A percentile compares a stretch with the other conserved stretches of the same genome.
Evolutionary conservation across 1,140 invertebrate species (phyloP).

Genomic region (Radopholus similis): DNA sequence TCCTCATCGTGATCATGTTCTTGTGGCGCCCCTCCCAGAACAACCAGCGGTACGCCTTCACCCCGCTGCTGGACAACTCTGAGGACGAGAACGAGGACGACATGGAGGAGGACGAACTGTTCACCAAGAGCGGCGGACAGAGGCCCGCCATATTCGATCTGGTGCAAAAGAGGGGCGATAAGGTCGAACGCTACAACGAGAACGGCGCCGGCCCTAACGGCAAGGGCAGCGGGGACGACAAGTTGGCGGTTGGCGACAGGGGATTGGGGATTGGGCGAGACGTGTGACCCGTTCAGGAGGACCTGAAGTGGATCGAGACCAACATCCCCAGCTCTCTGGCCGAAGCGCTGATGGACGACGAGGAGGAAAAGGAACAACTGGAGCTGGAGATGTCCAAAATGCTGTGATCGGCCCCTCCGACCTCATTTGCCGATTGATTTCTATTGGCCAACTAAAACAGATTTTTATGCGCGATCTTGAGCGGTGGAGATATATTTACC

Average conservation of each 20-base stretch:
- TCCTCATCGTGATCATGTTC: slow-evolving; percentile 85
- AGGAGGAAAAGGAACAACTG: slow-evolving; percentile 64
- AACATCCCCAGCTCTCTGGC: slow-evolving; percentile 64
- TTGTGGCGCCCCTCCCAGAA: slow-evolving; percentile 88
- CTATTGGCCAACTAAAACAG: no score
- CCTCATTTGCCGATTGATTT: no score
- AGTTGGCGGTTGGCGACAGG: slow-evolving; percentile 16
- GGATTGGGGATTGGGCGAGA: neutral
- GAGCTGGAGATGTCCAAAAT: slow-evolving; percentile 65
- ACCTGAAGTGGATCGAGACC: slow-evolving; percentile 65
- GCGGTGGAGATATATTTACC: no score
- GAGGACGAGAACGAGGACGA: slow-evolving; percentile 64
- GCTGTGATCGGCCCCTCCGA: no score
- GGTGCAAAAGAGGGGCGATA: slow-evolving; percentile 31
- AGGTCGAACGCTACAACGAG: slow-evolving; percentile 15
- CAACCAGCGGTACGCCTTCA: slow-evolving; percentile 88
- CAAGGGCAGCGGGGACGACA: neutral
- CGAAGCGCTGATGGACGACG: slow-evolving; percentile 63
- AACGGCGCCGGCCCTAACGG: neutral
- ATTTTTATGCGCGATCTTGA: no score
- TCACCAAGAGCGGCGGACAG: slow-evolving; percentile 22
- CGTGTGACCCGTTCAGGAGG: slow-evolving; percentile 60
- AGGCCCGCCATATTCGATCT: slow-evolving; percentile 40
- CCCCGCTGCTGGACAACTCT: slow-evolving; percentile 80
- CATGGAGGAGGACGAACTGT: slow-evolving; percentile 41